Conservation (phyloP, 2,113 vertebrate genomes). For the Aplodontia rufa region DNA sequence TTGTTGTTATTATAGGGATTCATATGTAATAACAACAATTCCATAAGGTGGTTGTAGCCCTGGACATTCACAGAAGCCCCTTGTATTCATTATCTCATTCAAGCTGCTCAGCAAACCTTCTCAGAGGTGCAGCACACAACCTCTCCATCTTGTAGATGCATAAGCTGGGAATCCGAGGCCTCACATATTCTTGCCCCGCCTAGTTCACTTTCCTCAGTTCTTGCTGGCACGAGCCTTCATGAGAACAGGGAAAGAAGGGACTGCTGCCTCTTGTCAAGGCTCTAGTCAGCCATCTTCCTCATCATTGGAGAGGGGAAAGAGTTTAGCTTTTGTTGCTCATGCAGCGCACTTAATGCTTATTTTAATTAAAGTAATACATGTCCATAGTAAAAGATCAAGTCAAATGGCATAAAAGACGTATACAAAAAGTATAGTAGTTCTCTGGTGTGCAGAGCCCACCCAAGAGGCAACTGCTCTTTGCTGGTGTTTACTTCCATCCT, state of each 20-base stretch:
- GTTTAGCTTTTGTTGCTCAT: background rate
- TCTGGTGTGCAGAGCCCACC: background rate
- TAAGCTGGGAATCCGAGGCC: background rate
- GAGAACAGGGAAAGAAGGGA: background rate
- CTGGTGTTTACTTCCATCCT: background rate
- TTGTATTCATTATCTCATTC: background rate
- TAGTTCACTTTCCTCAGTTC: background rate
- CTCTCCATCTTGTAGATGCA: background rate
- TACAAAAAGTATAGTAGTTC: background rate
- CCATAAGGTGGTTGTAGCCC: background rate
- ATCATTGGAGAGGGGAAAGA: background rate
- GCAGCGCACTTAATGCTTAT: background rate
- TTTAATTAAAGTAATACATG: background rate
- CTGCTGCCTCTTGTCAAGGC: background rate
- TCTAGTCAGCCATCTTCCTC: background rate
- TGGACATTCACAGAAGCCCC: background rate
- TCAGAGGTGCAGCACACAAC: background rate
- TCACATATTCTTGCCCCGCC: background rate
- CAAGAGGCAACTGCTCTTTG: background rate
- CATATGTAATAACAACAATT: no score
- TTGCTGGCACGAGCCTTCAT: rapidly evolving
- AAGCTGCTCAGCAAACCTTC: background rate
- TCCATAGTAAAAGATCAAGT: background rate
- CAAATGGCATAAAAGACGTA: background rate
- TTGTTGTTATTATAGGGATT: no score